phyloP scores from a whole-genome alignment of 1,140 invertebrate species.

The Philopotamus ludificatus region DNA sequence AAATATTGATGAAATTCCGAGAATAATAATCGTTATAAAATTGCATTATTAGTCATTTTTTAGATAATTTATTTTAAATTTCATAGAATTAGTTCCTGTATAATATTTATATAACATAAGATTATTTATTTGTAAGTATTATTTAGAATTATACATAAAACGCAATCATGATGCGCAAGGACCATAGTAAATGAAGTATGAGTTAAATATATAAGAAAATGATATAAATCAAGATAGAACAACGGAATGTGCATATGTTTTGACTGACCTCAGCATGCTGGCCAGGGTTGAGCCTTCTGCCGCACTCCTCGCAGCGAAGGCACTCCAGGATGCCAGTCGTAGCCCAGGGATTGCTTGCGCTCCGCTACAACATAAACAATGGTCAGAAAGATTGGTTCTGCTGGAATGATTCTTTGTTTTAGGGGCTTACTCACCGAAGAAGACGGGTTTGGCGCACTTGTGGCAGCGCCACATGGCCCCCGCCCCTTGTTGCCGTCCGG shows the following conservation, averaged over 20 bases:
- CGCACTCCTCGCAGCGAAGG: constrained; percentile 86
- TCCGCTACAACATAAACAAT: constrained; percentile 70
- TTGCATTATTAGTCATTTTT: too few species aligned
- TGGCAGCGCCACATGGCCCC: constrained; percentile 81
- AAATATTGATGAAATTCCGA: too few species aligned
- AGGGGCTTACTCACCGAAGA: constrained; percentile 68
- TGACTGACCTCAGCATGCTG: constrained; percentile 78
- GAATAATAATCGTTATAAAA: too few species aligned
- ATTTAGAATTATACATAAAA: too few species aligned
- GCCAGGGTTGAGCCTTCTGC: constrained; percentile 84
- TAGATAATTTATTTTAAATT: constrained; percentile 5
- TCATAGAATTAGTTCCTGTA: neutral
- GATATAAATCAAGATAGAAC: too few species aligned
- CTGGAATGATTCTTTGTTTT: too few species aligned
- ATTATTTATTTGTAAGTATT: too few species aligned
- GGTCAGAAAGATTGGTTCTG: too few species aligned
- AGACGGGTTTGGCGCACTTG: constrained; percentile 83
- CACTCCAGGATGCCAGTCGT: constrained; percentile 93
- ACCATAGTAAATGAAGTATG: too few species aligned
- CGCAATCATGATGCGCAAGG: too few species aligned
- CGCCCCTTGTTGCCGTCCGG: neutral
- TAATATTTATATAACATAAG: neutral
- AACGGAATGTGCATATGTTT: constrained; percentile 17
- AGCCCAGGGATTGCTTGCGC: constrained; percentile 85
- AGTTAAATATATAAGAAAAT: neutral